Base-by-base conservation (phyloP, 1,140 invertebrate species). In the Eufriesea mexicana region DNA sequence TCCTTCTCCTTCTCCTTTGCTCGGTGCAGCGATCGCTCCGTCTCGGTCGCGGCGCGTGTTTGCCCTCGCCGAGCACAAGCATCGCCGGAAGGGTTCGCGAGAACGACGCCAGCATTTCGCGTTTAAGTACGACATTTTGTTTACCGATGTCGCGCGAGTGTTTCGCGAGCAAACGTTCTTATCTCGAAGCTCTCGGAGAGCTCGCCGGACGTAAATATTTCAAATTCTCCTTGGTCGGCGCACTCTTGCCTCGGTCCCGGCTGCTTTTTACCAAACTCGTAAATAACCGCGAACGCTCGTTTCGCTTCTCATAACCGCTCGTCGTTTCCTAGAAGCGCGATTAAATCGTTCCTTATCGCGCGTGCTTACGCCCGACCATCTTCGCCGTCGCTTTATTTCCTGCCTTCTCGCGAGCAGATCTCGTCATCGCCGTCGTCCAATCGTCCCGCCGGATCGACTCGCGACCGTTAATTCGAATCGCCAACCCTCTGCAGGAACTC, bases 111-210 rank as follows among this genome's bases (percentile, higher is more conserved):
- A 23, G 14, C 12, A 47, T 28, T 49, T 28, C 49, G 57, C 18
- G 23, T 57, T 25, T 61, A 42, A 75, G 62, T 68, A 79, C 59
- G 72, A 55, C 76, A 77, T 76, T 81, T 82, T 86, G 87, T 86
- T 89, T 86, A 84, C 81, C 42, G 55, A 89, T 84, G 75, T 80
- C 78, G 79, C 16, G 87, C 83, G 51, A 88, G 76, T 81, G 87
- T 88, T 88, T 86, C 87, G 75, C 61, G 79, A 88, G 77, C 54
- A 86, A 86, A 89, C 87, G 59, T 84, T 55, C 84, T 89, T 88
- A 89, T 89, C 87, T 88, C 6, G 47, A 64, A 75, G 71, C 55
- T n/a, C 35, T n/a, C 35, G 8, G 55, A 42, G 66, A 25, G 66
- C 35, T 57, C 66, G 84, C 72, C 70, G 78, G 78, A 85, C 76